Evolutionary conservation across 2,113 vertebrate species (phyloP).

Genomic region (Phodopus roborovskii): DNA sequence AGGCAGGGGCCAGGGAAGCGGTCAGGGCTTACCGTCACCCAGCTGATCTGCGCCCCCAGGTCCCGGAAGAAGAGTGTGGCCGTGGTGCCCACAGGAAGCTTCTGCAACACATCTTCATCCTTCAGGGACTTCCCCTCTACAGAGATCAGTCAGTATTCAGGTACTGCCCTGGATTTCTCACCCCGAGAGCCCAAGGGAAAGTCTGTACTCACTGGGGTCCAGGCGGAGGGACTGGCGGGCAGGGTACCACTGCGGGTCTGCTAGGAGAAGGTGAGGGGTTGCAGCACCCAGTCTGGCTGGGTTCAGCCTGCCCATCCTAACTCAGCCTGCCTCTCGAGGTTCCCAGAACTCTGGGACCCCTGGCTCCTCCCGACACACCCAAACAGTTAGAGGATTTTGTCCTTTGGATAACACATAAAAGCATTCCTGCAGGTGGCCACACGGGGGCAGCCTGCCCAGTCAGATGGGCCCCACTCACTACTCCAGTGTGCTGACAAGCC

Average conservation of each 20-base stretch:
- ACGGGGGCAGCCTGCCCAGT: neutral
- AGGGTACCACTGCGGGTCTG: constrained; percentile 96
- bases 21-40: constrained; percentile 92
- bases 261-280: constrained; percentile 14
- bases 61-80: constrained; percentile 97
- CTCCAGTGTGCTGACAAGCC: neutral
- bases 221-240: constrained; percentile 95
- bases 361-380: neutral
- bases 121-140: constrained; percentile 95
- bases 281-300: neutral
- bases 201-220: constrained; percentile 92
- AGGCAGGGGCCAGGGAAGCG: accelerated
- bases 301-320: neutral
- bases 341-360: neutral
- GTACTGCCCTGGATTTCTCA: neutral
- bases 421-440: neutral
- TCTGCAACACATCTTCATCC: constrained; percentile 95
- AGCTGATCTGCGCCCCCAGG: constrained; percentile 97
- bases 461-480: neutral
- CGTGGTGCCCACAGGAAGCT: constrained; percentile 96
- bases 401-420: constrained; percentile 35
- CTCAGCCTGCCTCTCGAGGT: neutral
- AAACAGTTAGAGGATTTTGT: neutral
- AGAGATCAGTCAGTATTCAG: constrained; percentile 28
- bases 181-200: neutral